Evolutionary conservation across 2,797 vertebrate species (phyloP).

Genomic region (Odontamblyopus rebecca): DNA sequence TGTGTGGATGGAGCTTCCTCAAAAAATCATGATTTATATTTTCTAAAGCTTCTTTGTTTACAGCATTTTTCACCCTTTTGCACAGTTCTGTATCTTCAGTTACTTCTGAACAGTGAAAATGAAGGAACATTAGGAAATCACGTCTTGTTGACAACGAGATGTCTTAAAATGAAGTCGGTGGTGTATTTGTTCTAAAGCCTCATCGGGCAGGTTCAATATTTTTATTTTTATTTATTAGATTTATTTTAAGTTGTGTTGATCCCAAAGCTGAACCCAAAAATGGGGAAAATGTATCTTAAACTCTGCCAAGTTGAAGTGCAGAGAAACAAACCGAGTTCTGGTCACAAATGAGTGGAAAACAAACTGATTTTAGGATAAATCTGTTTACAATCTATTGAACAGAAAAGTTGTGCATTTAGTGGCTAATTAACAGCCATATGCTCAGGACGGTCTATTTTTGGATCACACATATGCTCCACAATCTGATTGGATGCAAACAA

Average conservation of each 20-base stretch:
- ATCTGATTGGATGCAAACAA: constrained; percentile 4
- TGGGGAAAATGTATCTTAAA: background rate
- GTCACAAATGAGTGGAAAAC: background rate
- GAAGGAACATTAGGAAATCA: background rate
- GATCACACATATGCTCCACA: background rate
- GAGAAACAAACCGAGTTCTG: background rate
- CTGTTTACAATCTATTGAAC: constrained; percentile 1
- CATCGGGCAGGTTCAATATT: background rate
- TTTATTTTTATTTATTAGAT: too few species aligned
- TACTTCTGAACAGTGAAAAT: too few species aligned
- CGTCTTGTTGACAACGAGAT: background rate
- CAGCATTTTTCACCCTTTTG: too few species aligned
- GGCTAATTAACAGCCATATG: constrained; percentile 12
- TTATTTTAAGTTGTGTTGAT: background rate
- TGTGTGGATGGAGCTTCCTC: too few species aligned
- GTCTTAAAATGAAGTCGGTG: background rate
- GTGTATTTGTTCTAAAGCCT: background rate
- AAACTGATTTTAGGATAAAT: background rate
- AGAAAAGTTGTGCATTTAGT: constrained; percentile 4
- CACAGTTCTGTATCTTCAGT: too few species aligned
- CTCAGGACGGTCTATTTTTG: background rate
- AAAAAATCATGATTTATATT: too few species aligned
- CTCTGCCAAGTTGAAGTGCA: background rate
- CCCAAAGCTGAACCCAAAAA: background rate
- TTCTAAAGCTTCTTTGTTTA: too few species aligned